Percentiles rank a stretch among this genome's conserved stretches.
Conservation (phyloP, 2,113 vertebrate genomes). For the Mesembrinibis cayennensis region DNA sequence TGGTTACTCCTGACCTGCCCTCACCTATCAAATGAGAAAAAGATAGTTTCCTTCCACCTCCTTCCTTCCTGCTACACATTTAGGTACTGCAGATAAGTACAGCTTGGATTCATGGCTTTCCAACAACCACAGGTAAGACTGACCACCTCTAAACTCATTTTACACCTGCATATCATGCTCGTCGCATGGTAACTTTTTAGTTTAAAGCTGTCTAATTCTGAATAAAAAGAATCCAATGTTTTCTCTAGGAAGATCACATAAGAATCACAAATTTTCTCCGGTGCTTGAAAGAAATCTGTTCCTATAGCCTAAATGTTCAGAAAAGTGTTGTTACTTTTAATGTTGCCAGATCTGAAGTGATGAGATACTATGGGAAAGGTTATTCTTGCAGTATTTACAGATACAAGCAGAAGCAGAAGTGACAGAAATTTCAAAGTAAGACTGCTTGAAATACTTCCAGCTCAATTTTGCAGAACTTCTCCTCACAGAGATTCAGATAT, state of each 20-base stretch:
- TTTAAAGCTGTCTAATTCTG: neutral
- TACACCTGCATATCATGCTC: neutral
- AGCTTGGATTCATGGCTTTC: neutral
- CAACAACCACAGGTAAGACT: neutral
- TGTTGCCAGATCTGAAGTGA: constrained; percentile 63
- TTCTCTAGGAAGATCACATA: constrained; percentile 54
- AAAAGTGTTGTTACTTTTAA: constrained; percentile 65
- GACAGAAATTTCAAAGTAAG: constrained; percentile 65
- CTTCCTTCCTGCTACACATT: neutral
- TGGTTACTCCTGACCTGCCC: neutral
- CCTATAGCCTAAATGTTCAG: constrained; percentile 65
- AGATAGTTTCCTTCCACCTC: neutral
- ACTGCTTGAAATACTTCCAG: constrained; percentile 64
- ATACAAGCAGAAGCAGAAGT: constrained; percentile 68
- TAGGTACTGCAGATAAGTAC: neutral
- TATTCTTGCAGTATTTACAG: constrained; percentile 67
- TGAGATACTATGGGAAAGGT: constrained; percentile 64
- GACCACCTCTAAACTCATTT: neutral
- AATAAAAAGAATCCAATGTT: constrained; percentile 5
- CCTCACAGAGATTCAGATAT: constrained; percentile 22
- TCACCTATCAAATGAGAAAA: neutral
- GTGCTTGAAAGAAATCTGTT: constrained; percentile 68
- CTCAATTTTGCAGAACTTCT: constrained; percentile 59
- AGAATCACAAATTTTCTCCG: constrained; percentile 61
- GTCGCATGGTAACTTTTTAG: neutral